Evolutionary conservation across 2,797 vertebrate genomes (phyloP), one percentile per base, ranked within the genome.

Genomic region (Brachyrhaphis roseni): DNA sequence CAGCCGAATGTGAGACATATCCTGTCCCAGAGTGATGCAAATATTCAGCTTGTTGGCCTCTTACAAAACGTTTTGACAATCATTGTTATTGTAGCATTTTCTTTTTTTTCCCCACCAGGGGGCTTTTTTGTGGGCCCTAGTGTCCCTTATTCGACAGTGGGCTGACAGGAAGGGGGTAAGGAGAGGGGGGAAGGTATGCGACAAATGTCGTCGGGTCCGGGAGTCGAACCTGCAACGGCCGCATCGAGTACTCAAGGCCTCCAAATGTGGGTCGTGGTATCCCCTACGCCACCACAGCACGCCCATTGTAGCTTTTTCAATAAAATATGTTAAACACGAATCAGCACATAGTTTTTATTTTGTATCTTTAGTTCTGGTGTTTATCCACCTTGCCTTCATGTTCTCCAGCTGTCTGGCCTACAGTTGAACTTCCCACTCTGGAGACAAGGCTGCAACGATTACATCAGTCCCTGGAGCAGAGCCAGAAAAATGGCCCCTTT

Each of bases 401-500:
- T 57, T 57, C 55, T 84, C 34, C 57, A 8, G 47, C 53, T 71
- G 51, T 76, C 55, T 89, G 90, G 88, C 88, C 92, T 72, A 34
- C 64, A 55, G 81, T 84, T 94, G 89, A 94, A 94, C 93, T 82
- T 89, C 71, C 47, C 74, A 62, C 74, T 75, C 78, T 68, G 86
- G 87, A 81, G 86, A 89, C 90, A 76, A 86, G 86, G 83, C 78
- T 83, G 82, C 77, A 49, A 84, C 81, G 93, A 95, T 95, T 94
- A 94, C 91, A 95, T 95, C 92, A 88, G 78, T 91, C 89, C 93
- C 93, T 79, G 80, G 90, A 92, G 92, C 90, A 72, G 85, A 88
- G 79, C 80, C 85, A 72, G 68, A 73, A 93, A 92, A 88, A 87
- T 81, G 83, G 86, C 86, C 81, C 79, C 84, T 93, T 94, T 88